Evolutionary conservation across 2,797 vertebrate species (phyloP).

Genomic region (Arnoldichthys spilopterus): DNA sequence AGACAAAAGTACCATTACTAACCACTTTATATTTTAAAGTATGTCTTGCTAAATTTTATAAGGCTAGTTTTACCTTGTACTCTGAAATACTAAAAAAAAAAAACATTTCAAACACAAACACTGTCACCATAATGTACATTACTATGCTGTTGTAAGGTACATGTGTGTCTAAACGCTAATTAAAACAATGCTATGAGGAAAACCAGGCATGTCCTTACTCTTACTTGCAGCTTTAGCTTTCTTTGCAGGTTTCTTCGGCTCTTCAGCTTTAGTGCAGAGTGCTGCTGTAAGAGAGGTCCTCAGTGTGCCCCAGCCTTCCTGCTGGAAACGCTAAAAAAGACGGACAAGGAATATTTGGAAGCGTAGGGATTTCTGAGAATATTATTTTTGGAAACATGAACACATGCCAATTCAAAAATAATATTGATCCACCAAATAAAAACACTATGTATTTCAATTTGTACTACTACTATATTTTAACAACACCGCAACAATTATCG

Average conservation of each 20-base stretch:
- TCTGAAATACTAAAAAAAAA: background rate
- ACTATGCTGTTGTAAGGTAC: conserved; percentile 4
- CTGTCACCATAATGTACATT: background rate
- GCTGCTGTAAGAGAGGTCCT: conserved; percentile 51
- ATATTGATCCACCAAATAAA: background rate
- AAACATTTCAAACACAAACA: background rate
- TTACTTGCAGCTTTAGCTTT: conserved; percentile 64
- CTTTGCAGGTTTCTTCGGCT: conserved; percentile 58
- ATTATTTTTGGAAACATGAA: background rate
- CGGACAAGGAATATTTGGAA: background rate
- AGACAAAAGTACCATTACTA: background rate
- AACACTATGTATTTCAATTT: no score
- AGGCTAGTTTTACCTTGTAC: background rate
- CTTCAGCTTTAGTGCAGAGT: conserved; percentile 66
- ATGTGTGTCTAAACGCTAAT: background rate
- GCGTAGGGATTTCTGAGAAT: background rate
- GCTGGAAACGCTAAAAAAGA: conserved; percentile 62
- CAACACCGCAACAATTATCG: no score
- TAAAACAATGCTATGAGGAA: background rate
- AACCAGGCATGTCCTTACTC: conserved; percentile 60
- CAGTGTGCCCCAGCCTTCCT: conserved; percentile 63
- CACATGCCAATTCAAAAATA: background rate
- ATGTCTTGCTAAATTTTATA: background rate
- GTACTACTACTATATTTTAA: no score
- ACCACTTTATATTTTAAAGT: background rate